Evolutionary conservation across 1,140 invertebrate species (phyloP).

Genomic region (Meteorus sp.): DNA sequence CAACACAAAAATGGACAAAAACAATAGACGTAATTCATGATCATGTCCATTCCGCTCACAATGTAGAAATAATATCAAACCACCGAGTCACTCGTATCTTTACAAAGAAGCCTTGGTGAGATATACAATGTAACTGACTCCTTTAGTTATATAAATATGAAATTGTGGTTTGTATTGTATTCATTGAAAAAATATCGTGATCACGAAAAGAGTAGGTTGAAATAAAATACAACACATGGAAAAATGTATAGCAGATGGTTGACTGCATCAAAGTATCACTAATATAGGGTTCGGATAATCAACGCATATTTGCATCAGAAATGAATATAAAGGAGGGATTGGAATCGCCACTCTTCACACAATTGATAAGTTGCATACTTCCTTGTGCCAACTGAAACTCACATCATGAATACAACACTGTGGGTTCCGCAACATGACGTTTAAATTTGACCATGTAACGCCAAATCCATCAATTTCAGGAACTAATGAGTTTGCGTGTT

Average conservation of each 20-base stretch:
- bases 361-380: conserved; percentile 34
- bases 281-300: conserved; percentile 34
- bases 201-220: not conserved
- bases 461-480: no score
- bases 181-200: no score
- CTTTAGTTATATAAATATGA: not conserved
- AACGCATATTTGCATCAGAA: conserved; percentile 43
- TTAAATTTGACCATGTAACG: no score
- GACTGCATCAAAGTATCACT: conserved; percentile 22
- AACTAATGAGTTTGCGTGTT: no score
- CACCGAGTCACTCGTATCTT: no score
- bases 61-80: no score
- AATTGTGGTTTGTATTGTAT: conserved; percentile 7
- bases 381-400: conserved; percentile 27
- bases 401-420: no score
- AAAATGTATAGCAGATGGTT: conserved; percentile 14
- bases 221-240: conserved; percentile 9
- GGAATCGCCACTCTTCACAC: conserved; percentile 22
- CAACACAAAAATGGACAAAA: no score
- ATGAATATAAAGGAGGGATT: conserved; percentile 29
- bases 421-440: no score
- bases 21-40: no score
- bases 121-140: not conserved
- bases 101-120: not conserved
- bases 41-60: no score